Evolutionary conservation across 2,888 invertebrate species (phyloP).

Genomic region (Andrena dorsata): DNA sequence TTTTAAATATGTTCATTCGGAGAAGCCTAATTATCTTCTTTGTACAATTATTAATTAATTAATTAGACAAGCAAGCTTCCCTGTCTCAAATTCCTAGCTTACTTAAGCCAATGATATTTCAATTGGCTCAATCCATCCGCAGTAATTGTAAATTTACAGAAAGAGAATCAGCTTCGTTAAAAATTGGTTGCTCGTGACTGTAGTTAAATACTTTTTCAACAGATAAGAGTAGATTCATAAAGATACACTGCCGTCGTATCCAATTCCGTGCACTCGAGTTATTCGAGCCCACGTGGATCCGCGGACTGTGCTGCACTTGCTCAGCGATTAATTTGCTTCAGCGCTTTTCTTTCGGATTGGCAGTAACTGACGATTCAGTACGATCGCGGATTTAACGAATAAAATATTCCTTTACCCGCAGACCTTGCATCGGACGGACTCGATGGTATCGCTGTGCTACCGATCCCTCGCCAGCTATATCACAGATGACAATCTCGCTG

Average conservation of each 20-base stretch:
- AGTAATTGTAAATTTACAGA: too few species aligned
- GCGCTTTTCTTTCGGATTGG: constrained; percentile 25
- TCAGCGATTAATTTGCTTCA: constrained; percentile 43
- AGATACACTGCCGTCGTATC: not conserved
- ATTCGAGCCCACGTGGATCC: not conserved
- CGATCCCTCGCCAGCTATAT: constrained; percentile 92
- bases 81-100: too few species aligned
- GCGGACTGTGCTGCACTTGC: constrained; percentile 21
- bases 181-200: not conserved
- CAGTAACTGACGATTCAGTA: not conserved
- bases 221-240: not conserved
- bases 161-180: too few species aligned
- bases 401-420: constrained; percentile 83
- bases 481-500: constrained; percentile 92
- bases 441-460: constrained; percentile 96
- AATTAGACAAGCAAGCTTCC: too few species aligned
- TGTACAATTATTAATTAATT: too few species aligned
- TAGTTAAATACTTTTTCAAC: not conserved
- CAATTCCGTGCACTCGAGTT: not conserved
- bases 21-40: too few species aligned
- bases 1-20: too few species aligned
- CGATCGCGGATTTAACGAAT: not conserved
- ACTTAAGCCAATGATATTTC: too few species aligned
- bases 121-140: too few species aligned
- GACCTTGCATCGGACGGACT: constrained; percentile 95